Evolutionary conservation across 2,113 vertebrate genomes (phyloP).

Genomic region (Rhombomys opimus): DNA sequence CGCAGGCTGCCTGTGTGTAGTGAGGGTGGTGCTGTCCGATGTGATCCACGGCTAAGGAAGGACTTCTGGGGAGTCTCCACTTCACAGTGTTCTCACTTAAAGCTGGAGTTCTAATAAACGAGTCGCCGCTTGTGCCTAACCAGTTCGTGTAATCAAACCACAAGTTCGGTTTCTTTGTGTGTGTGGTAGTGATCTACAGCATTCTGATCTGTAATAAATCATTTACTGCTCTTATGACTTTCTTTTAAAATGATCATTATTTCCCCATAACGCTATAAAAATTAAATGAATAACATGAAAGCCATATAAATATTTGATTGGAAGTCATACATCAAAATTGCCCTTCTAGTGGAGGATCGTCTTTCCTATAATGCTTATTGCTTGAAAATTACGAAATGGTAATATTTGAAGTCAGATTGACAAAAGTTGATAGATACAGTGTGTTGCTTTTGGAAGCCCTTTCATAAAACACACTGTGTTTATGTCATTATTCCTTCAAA

Average conservation of each 20-base stretch:
- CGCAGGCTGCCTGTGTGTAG: neutral
- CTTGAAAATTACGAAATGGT: constrained; percentile 5
- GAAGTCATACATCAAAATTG: constrained; percentile 23
- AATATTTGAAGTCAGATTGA: neutral
- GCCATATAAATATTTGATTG: constrained; percentile 1
- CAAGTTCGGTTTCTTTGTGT: neutral
- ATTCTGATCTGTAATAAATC: constrained; percentile 8
- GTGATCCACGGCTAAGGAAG: neutral
- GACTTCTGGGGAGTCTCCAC: neutral
- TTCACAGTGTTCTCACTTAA: neutral
- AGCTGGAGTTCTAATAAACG: neutral
- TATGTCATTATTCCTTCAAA: neutral
- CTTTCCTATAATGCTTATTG: neutral
- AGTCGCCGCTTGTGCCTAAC: neutral
- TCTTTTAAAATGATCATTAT: neutral
- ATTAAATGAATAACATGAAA: neutral
- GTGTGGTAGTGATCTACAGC: neutral
- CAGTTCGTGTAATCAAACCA: neutral
- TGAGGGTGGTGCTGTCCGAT: too few relatives aligned
- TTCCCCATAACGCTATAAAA: constrained; percentile 1
- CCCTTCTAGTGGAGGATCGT: neutral
- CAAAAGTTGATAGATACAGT: neutral
- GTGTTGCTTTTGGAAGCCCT: neutral
- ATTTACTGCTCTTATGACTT: neutral
- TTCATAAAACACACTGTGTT: neutral